phyloP scores from a whole-genome alignment of 2,113 vertebrate genomes.

The Desmodus rotundus region DNA sequence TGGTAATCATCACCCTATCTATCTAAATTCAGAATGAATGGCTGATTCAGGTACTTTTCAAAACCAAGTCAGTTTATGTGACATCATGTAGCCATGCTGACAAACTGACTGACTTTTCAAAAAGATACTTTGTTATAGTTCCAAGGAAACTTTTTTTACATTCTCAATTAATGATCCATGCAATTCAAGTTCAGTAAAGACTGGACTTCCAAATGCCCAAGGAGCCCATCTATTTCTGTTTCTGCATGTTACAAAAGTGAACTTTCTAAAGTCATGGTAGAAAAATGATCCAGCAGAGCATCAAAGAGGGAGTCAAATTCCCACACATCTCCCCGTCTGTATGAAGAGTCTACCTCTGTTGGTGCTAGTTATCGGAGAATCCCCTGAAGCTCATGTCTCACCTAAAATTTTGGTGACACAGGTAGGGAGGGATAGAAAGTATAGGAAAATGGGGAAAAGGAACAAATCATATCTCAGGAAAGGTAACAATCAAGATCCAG shows the following conservation, averaged over 20 bases:
- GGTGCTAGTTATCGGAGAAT: neutral
- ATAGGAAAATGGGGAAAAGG: neutral
- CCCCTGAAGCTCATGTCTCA: neutral
- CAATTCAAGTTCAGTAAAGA: neutral
- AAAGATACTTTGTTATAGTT: neutral
- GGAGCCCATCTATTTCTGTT: neutral
- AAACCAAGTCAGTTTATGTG: neutral
- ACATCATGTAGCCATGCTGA: slow-evolving; percentile 32
- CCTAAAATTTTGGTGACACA: neutral
- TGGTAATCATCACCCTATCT: slow-evolving; percentile 37
- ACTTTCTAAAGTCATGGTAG: neutral
- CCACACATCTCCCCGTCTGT: neutral
- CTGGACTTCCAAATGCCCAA: neutral
- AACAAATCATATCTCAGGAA: neutral
- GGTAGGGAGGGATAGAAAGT: neutral
- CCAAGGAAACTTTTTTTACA: slow-evolving; percentile 24
- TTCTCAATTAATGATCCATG: slow-evolving; percentile 53
- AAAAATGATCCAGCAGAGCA: neutral
- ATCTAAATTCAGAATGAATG: slow-evolving; percentile 50
- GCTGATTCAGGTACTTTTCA: slow-evolving; percentile 40
- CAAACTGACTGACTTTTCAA: slow-evolving; percentile 30
- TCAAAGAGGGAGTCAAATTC: neutral
- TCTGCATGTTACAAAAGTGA: neutral
- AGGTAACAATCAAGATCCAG: neutral
- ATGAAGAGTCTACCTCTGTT: neutral